Conservation (phyloP, 2,888 invertebrate species). For the Phortica okadai region DNA sequence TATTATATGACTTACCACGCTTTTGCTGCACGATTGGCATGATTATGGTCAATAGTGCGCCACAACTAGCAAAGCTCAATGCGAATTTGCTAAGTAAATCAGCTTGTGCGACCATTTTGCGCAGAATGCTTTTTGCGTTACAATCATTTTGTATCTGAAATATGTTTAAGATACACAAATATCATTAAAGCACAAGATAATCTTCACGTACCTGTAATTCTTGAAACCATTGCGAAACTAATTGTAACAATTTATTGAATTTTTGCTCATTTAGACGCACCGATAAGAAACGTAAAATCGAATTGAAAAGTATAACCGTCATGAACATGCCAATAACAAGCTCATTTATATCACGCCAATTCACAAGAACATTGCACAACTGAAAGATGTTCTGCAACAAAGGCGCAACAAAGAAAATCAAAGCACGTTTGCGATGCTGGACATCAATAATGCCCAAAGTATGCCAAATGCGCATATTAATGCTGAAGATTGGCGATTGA, state of each 20-base stretch:
- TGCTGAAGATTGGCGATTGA: conserved; percentile 44
- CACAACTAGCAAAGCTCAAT: neutral
- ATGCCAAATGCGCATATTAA: conserved; percentile 51
- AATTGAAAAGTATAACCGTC: conserved; percentile 49
- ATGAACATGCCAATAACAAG: conserved; percentile 48
- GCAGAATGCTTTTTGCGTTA: neutral
- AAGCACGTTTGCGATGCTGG: conserved; percentile 30
- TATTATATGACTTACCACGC: conserved; percentile 39
- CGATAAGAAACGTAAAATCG: conserved; percentile 43
- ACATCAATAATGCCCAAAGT: conserved; percentile 45
- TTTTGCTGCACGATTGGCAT: conserved; percentile 41
- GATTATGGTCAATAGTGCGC: conserved; percentile 36
- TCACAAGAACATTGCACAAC: conserved; percentile 36
- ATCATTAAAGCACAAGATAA: neutral
- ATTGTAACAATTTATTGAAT: conserved; percentile 43
- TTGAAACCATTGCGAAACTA: conserved; percentile 42
- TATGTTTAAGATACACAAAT: neutral
- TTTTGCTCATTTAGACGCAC: conserved; percentile 46
- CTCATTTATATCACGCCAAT: conserved; percentile 39
- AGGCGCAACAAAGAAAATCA: conserved; percentile 24
- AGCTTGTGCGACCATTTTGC: neutral
- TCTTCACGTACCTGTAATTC: conserved; percentile 44
- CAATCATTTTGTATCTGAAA: neutral
- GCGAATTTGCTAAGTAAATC: conserved; percentile 13
- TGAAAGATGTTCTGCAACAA: conserved; percentile 38